Base-by-base conservation (phyloP, 2,888 invertebrate species). In the Lymantria dispar region DNA sequence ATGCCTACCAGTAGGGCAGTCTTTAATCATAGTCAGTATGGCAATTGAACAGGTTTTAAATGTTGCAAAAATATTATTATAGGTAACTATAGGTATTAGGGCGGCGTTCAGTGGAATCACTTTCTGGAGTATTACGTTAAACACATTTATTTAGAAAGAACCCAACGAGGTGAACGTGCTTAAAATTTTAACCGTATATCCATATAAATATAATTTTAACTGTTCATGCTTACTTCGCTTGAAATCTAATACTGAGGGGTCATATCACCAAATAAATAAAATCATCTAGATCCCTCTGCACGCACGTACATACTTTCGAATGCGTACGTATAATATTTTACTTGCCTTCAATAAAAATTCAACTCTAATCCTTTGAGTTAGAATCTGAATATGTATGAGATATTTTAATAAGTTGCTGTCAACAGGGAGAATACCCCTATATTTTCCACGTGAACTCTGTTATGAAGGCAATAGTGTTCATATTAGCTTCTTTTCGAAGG, bases 281-380 rank as follows among this genome's bases (percentile, higher is more conserved):
- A 86, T 89, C 86, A 80, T 81, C 78, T 81, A 77, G 76, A 11
- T 80, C 80, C 86, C 85, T 73, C 70, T 71, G 50, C 64, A 73
- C 73, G 74, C 87, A 84, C 80, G 81, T 84, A 22, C 85, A 81
- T 80, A 13, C 15, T 13, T 14, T 74, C 71, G 76, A 10, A 10
- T 33, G 9, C 78, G 74, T 74, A 78, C 75, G 74, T 80, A 80
- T 81, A 80, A 70, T 78, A 71, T 73, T 78, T 58, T 29, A 37
- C 13, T 36, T 38, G 47, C 56, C 41, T 52, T 44, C 51, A 67
- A 42, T 46, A 45, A 50, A 68, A 64, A 58, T 58, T 63, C 54
- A 40, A 54, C 50, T 33, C 31, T 51, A 45, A 5, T 0, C 0
- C 49, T 14, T 29, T 3, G 15, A 47, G n/a, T n/a, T 71, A 80